These are phyloP conservation scores for Ctenoplectra terminalis DNA, from an alignment of 1,140 invertebrate genomes.

Conservation along the genomic window DNA sequence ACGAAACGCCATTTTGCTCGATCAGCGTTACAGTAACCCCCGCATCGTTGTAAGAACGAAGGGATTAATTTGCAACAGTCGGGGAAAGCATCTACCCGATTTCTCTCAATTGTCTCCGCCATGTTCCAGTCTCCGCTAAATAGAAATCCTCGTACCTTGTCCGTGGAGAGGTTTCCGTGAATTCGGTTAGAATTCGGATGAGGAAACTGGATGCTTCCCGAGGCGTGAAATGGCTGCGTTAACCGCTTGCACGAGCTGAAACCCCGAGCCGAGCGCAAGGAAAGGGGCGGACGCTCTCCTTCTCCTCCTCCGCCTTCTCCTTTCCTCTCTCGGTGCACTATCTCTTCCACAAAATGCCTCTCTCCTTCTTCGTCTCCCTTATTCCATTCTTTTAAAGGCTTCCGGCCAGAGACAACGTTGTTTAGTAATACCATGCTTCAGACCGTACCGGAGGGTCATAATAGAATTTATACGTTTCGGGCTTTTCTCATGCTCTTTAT, in stretches of 20 bases:
- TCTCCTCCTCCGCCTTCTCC: neutral
- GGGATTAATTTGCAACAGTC: conserved; percentile 7
- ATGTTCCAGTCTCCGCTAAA: conserved; percentile 71
- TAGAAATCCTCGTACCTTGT: conserved; percentile 75
- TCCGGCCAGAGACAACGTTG: conserved; percentile 52
- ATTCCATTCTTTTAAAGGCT: conserved; percentile 54
- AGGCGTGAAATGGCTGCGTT: conserved; percentile 82
- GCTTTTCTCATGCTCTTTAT: neutral
- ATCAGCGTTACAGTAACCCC: too few relatives aligned
- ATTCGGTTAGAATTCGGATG: conserved; percentile 81
- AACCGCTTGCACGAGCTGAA: conserved; percentile 74
- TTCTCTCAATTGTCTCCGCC: conserved; percentile 60
- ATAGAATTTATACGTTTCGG: conserved; percentile 39
- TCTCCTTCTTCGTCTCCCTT: conserved; percentile 30
- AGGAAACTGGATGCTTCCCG: conserved; percentile 78
- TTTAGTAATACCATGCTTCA: conserved; percentile 44
- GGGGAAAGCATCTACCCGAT: conserved; percentile 26
- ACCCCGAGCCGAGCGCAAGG: conserved; percentile 40
- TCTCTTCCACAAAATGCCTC: conserved; percentile 26
- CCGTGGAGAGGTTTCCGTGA: conserved; percentile 63
- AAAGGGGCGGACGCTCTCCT: conserved; percentile 62
- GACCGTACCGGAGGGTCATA: conserved; percentile 27
- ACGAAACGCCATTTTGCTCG: neutral
- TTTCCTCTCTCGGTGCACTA: conserved; percentile 1
- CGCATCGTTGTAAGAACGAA: neutral